Evolutionary conservation across 2,797 vertebrate genomes (phyloP).

Genomic region (Poliocrania exsul): DNA sequence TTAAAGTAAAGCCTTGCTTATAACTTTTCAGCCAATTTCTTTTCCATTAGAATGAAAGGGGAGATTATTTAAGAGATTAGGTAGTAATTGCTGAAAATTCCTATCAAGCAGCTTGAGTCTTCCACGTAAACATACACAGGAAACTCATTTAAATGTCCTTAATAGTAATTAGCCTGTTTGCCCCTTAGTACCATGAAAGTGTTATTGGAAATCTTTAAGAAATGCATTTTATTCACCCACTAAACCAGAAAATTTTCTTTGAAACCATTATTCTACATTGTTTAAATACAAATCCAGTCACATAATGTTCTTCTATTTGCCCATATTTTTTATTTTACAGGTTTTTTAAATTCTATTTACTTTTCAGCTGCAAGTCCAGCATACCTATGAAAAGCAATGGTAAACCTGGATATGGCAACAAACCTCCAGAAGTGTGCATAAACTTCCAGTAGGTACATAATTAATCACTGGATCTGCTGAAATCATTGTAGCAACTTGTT

Average conservation of each 20-base stretch:
- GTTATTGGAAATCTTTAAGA: background rate
- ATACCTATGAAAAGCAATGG: background rate
- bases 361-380: background rate
- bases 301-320: background rate
- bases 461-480: background rate
- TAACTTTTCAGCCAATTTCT: background rate
- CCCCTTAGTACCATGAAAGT: background rate
- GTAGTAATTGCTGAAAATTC: background rate
- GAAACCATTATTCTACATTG: background rate
- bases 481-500: background rate
- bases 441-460: background rate
- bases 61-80: background rate
- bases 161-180: background rate
- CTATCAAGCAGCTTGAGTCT: background rate
- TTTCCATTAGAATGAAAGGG: background rate
- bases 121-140: background rate
- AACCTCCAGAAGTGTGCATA: background rate
- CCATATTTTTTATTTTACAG: background rate
- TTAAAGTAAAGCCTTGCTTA: background rate
- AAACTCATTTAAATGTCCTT: constrained; percentile 14
- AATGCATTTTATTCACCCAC: background rate
- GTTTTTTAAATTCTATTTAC: background rate
- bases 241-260: background rate
- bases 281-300: background rate
- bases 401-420: background rate